These are phyloP conservation scores for Sylvicola fuscatus DNA, from an alignment of 2,888 invertebrate genomes.

Conservation along the genomic window DNA sequence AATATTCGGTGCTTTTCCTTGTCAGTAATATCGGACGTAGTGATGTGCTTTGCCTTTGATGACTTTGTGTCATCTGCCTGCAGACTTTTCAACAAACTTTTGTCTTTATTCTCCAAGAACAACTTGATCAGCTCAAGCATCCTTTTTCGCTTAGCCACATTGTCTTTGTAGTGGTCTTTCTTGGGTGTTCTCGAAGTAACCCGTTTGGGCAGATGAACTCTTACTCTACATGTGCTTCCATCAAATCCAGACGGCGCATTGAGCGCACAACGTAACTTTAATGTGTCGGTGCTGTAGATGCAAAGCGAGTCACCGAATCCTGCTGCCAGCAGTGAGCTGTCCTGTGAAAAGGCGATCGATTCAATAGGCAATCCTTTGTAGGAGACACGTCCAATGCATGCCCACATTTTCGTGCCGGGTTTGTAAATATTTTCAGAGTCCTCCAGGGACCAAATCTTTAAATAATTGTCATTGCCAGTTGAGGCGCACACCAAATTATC, in stretches of 20 bases:
- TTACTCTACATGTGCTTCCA: constrained; percentile 18
- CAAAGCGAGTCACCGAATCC: constrained; percentile 45
- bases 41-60: constrained; percentile 1
- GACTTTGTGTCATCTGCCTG: constrained; percentile 5
- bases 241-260: constrained; percentile 16
- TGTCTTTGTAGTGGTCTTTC: constrained; percentile 10
- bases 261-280: constrained; percentile 35
- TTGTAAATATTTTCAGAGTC: constrained; percentile 31
- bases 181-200: background rate
- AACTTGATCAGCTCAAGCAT: constrained; percentile 14
- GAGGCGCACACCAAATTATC: constrained; percentile 36
- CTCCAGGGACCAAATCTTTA: constrained; percentile 47
- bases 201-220: constrained; percentile 11
- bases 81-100: constrained; percentile 13
- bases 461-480: constrained; percentile 41
- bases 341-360: constrained; percentile 43
- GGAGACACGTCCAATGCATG: constrained; percentile 36
- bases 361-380: constrained; percentile 37
- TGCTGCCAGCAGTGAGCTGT: constrained; percentile 55
- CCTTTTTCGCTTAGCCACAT: constrained; percentile 11
- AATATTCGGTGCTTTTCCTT: constrained; percentile 5
- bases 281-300: constrained; percentile 40
- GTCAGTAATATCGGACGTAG: constrained; percentile 4
- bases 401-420: constrained; percentile 33
- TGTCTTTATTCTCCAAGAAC: constrained; percentile 13